phyloP scores from a whole-genome alignment of 2,888 invertebrate species.

The Taphrorychus bicolor region DNA sequence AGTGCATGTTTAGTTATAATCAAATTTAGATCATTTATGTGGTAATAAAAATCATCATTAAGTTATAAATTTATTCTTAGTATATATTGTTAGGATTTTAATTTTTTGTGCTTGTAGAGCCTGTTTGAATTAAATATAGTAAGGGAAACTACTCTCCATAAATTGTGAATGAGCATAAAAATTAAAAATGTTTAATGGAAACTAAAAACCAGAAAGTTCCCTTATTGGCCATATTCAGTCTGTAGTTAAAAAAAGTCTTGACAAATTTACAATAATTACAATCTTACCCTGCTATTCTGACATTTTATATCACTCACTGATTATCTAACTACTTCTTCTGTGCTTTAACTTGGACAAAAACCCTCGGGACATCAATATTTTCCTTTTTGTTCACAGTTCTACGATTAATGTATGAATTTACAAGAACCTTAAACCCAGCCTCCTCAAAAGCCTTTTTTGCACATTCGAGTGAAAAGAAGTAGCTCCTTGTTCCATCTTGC shows the following conservation, averaged over 20 bases:
- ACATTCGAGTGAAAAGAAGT: slow-evolving; percentile 81
- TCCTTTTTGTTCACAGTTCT: slow-evolving; percentile 93
- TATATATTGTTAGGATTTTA: no score
- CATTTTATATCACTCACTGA: no score
- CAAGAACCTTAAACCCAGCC: slow-evolving; percentile 74
- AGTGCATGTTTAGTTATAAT: slow-evolving; percentile 4
- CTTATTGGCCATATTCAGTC: no score
- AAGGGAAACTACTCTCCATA: no score
- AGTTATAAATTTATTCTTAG: neutral
- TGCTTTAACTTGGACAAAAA: slow-evolving; percentile 93
- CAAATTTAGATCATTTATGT: neutral
- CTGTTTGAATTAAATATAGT: no score
- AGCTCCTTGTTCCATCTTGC: slow-evolving; percentile 93
- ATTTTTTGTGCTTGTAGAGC: no score
- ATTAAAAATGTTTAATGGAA: no score
- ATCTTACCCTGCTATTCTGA: slow-evolving; percentile 28
- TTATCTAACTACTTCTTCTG: slow-evolving; percentile 34
- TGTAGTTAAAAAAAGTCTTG: no score
- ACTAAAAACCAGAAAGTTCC: no score
- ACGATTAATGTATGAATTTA: slow-evolving; percentile 81
- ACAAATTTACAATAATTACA: no score
- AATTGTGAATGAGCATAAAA: no score
- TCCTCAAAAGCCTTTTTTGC: slow-evolving; percentile 69
- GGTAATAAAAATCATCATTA: neutral
- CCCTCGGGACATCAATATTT: slow-evolving; percentile 86